These are phyloP conservation scores for Pollenia labialis DNA, from an alignment of 2,888 invertebrate genomes.

Conservation along the genomic window DNA sequence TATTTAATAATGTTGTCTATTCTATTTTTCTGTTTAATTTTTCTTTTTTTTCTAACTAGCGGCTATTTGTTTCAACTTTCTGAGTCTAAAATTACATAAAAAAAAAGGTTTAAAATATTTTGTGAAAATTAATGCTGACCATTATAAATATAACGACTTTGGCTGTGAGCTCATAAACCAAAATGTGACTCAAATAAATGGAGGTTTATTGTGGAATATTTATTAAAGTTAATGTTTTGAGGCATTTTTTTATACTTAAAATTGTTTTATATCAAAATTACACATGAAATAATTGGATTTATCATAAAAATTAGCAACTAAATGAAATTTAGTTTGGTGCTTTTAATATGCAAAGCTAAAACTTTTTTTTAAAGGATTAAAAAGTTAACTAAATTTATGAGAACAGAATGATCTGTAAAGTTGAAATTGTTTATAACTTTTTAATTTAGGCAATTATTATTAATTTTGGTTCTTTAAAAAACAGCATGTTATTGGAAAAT, in stretches of 20 bases:
- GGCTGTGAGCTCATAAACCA: conserved; percentile 15
- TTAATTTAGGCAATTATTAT: too few relatives aligned
- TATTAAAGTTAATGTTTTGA: conserved; percentile 46
- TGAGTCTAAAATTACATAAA: conserved; percentile 7
- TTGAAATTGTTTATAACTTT: too few relatives aligned
- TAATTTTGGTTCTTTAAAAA: too few relatives aligned
- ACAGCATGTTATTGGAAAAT: too few relatives aligned
- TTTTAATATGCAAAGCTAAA: too few relatives aligned
- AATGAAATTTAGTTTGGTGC: conserved; percentile 12
- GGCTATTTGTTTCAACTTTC: conserved; percentile 46
- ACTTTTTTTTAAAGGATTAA: too few relatives aligned
- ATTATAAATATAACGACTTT: conserved; percentile 54
- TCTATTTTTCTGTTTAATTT: conserved; percentile 20
- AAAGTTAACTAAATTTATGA: too few relatives aligned
- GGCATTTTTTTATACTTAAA: neutral
- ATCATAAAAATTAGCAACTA: conserved; percentile 13
- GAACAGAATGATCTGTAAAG: too few relatives aligned
- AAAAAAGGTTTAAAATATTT: conserved; percentile 30
- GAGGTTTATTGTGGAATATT: conserved; percentile 1
- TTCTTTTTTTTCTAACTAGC: conserved; percentile 38
- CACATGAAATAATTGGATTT: conserved; percentile 11
- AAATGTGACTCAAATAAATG: conserved; percentile 42
- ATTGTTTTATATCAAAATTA: conserved; percentile 22
- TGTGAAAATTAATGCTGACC: conserved; percentile 66
- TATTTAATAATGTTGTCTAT: conserved; percentile 53